Evolutionary conservation across 2,888 invertebrate genomes (phyloP), one percentile per base, ranked within the genome.

Genomic region (Habroteleia sp.): DNA sequence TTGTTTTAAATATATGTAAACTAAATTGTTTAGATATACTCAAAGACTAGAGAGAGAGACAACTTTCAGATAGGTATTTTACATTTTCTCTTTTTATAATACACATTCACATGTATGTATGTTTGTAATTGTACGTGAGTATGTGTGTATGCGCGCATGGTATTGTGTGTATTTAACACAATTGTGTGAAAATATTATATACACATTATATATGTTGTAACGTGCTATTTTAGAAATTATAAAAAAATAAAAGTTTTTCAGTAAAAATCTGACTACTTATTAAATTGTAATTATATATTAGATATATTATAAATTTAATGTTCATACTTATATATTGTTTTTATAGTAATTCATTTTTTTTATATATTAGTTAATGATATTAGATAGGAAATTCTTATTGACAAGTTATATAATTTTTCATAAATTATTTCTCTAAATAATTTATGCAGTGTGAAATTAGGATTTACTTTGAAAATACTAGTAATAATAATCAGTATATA

Each of bases 1-100:
- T 69, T 52, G 20, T 50, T 69, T 60, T 25, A 44, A 68, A 52
- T 83, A 83, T 80, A 84, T 84, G 86, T 83, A 80, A 66, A 60
- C 66, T 76, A 77, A 78, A 77, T 76, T 65, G 48, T 58, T 54
- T 56, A 74, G 65, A 54, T 69, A 65, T 54, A 65, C 65, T 74
- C 54, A 42, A 54, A 62, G 39, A 76, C 62, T 69, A 69, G 52
- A 65, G 62, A 76, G 56, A 75, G 56, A 69, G 60, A 73, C 63
- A 62, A 77, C 54, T 56, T 76, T 73, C 42, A 69, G 35, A 74
- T 68, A 66, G 52, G 65, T 74, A 69, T 56, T 71, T 74, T 77
- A 69, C 65, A 71, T 74, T 81, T 78, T 72, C 73, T 80, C 77
- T 77, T 77, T 77, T 78, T 74, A 79, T 74, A 77, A 77, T 76